A percentile compares a stretch with the other conserved stretches of the same genome.
phyloP scores from a whole-genome alignment of 2,797 vertebrate genomes.

The Anguilla marmorata region DNA sequence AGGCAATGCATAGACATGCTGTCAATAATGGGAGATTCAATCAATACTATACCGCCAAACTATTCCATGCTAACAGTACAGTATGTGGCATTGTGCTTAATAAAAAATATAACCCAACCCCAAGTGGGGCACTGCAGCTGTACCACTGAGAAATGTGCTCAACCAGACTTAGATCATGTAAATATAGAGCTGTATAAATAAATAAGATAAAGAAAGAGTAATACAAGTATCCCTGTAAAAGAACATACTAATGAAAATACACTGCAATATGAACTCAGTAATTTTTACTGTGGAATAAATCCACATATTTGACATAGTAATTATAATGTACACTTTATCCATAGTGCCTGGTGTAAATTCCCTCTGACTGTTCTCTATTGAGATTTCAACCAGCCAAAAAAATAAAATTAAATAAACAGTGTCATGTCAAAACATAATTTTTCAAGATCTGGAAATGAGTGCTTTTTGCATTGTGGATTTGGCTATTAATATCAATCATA shows the following conservation, averaged over 20 bases:
- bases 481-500: constrained; percentile 45
- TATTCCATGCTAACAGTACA: background rate
- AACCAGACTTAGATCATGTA: background rate
- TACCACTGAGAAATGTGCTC: background rate
- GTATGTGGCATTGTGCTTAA: background rate
- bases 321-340: background rate
- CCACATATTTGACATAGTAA: background rate
- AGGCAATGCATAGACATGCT: background rate
- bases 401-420: background rate
- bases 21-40: background rate
- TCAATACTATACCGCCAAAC: background rate
- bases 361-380: background rate
- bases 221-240: background rate
- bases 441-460: constrained; percentile 42
- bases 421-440: constrained; percentile 48
- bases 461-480: constrained; percentile 37
- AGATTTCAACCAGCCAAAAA: constrained; percentile 39
- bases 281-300: background rate
- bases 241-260: background rate
- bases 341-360: background rate
- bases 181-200: background rate
- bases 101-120: background rate
- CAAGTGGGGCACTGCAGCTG: background rate
- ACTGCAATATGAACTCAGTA: background rate
- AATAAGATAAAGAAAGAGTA: background rate